Evolutionary conservation across 2,888 invertebrate genomes (phyloP), one percentile per base, ranked within the genome.

Genomic region (Pediacus dermestoides): DNA sequence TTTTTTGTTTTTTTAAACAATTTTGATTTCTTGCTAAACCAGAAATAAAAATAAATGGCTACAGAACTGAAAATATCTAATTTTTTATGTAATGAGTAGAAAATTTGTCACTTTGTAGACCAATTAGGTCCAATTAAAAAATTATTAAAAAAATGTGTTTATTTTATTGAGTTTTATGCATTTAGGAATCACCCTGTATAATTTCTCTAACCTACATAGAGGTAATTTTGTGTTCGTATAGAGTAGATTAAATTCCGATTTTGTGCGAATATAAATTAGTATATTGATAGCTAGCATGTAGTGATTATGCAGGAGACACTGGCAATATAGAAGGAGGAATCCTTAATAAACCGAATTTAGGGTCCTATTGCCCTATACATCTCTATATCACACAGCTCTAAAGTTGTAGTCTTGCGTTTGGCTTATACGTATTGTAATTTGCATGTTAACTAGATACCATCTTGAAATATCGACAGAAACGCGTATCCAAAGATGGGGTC

Each of bases 401-500:
- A 60, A 60, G 57, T 56, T 59, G 49, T 53, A 50, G 50, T 46
- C 49, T 42, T 31, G 52, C 44, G n/a, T 54, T 50, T 48, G 42
- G 57, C 60, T 57, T 63, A 59, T 63, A 60, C 64, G 59, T 60
- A 64, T 63, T 59, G 57, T 62, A 67, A 68, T 68, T 68, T 68
- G 66, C 68, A 68, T 68, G 61, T 64, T 67, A 67, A 68, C 66
- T 65, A 67, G 65, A 65, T 66, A 61, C 57, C 61, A 66, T 66
- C 64, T 67, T 67, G 64, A 64, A 64, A 64, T 66, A 67, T 67
- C 66, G 67, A 66, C 65, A 64, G 59, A 47, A 57, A 50, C 52
- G 14, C 14, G 42, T 39, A 44, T 40, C 39, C 13, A 39, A 46
- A 46, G 46, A 42, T 36, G 38, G 48, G 40, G 25, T 22, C 39